Evolutionary conservation across 2,888 invertebrate genomes (phyloP), one percentile per base, ranked within the genome.

Genomic region (Synergus laeviventris): DNA sequence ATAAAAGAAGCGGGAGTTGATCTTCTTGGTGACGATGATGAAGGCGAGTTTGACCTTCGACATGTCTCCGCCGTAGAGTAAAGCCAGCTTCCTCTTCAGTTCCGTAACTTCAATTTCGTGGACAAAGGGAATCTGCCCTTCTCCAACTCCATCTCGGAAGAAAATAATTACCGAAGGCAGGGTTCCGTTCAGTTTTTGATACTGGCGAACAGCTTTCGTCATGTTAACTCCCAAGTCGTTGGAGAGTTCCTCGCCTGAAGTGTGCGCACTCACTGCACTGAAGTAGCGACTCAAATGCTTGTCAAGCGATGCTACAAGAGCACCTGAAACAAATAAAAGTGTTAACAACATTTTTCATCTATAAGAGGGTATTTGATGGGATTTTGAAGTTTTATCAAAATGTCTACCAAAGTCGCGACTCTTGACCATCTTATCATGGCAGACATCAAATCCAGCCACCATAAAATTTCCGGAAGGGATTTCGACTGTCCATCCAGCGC

Each of bases 101-200:
- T 92, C 89, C 0, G 83, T 89, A 0, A 97, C 94, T 91, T 99
- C 98, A 59, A 94, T 94, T 1, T 94, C 93, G 12, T 93, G 92
- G 0, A 98, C 97, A 78, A 95, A 95, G 0, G 94, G 93, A 2
- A 98, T 92, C 87, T 98, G 97, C 0, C 98, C 98, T 84, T 98
- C 98, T 2, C 98, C 97, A 0, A 98, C 98, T 38, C 98, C 98
- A 90, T 98, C 98, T n/a, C 98, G 93, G 90, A 95, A 98, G 49
- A 98, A 93, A 3, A 98, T 87, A 70, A 99, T 96, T 0, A 94
- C 93, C 0, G 93, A 92, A 0, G 98, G 98, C 2, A 92, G 83
- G 0, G 84, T 78, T 0, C 86, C 85, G 36, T 93, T 92, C 0
- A 87, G 73, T 4, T 92, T 91, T 2, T 92, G 90, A 87, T 93